Base-by-base conservation (phyloP, 2,113 vertebrate genomes). In the Sphaerodactylus townsendi region DNA sequence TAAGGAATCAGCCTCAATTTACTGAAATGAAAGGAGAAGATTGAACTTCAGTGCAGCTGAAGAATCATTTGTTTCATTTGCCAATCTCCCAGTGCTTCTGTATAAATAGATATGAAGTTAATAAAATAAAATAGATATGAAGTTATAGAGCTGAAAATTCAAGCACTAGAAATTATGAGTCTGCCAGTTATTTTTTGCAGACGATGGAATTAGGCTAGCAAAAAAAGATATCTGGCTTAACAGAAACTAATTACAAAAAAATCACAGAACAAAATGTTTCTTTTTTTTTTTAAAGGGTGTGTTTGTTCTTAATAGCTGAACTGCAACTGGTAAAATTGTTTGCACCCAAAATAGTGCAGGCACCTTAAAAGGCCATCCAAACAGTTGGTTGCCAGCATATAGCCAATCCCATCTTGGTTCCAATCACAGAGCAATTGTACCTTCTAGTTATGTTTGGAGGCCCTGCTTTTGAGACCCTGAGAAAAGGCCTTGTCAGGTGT, bases 141-240 rank as follows among this genome's bases (percentile, higher is more conserved):
- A 76, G 44, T 90, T 93, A 94, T 88, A 91, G 90, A 93, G 93
- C 70, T 90, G 88, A 92, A 90, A 87, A 93, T 93, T 89, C 82
- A 85, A 90, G 81, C 77, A 92, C 75, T 62, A 88, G 87, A 92
- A 85, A 81, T 66, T 77, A 74, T 86, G 30, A 69, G 87, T 74
- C 85, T 82, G 84, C 84, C 93, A 92, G 91, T 94, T 95, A 88
- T 81, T 81, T 81, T 90, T 89, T 88, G 65, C 14, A 28, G 71
- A 78, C 28, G 30, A 10, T 92, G 82, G 92, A 95, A 93, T 85
- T 84, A 87, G 66, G 82, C 87, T 87, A 86, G 69, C 74, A 3
- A 77, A 76, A 82, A 82, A 62, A 17, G 35, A 74, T 69, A 89
- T 84, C 71, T 90, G 87, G 83, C 59, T n/a, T n/a, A n/a, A n/a